Percentiles rank a stretch among this genome's conserved stretches.
These are phyloP conservation scores for Leuciscus waleckii DNA, from an alignment of 2,797 vertebrate species.

Conservation along the genomic window DNA sequence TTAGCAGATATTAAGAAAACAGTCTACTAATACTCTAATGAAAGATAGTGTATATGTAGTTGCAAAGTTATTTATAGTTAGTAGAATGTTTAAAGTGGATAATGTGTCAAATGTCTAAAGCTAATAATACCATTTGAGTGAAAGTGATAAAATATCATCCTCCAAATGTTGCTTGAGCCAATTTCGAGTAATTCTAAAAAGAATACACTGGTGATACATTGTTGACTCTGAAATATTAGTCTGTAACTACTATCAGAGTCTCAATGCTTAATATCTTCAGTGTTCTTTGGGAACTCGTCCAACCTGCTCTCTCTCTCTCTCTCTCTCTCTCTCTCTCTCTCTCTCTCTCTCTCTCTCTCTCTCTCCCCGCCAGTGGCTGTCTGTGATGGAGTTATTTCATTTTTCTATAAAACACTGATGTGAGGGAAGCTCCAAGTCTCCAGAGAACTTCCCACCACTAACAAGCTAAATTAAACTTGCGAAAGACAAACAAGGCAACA, in stretches of 20 bases:
- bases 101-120: no score
- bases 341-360: neutral
- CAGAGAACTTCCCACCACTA: constrained; percentile 44
- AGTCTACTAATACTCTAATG: neutral
- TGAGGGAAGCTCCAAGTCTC: constrained; percentile 35
- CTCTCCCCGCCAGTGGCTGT: constrained; percentile 20
- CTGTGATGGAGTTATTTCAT: constrained; percentile 35
- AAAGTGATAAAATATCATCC: neutral
- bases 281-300: neutral
- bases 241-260: constrained; percentile 26
- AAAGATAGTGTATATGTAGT: neutral
- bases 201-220: neutral
- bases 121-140: neutral
- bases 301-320: neutral
- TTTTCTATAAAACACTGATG: constrained; percentile 49
- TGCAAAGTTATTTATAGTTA: neutral
- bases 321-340: no score
- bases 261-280: constrained; percentile 19
- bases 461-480: constrained; percentile 57
- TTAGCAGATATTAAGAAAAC: no score
- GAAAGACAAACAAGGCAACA: constrained; percentile 46
- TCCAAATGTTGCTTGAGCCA: neutral
- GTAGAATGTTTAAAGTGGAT: neutral
- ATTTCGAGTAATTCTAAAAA: neutral
- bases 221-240: constrained; percentile 22